Evolutionary conservation across 2,888 invertebrate species (phyloP), one percentile per base, ranked within the genome.

Genomic region (Colostygia pectinataria): DNA sequence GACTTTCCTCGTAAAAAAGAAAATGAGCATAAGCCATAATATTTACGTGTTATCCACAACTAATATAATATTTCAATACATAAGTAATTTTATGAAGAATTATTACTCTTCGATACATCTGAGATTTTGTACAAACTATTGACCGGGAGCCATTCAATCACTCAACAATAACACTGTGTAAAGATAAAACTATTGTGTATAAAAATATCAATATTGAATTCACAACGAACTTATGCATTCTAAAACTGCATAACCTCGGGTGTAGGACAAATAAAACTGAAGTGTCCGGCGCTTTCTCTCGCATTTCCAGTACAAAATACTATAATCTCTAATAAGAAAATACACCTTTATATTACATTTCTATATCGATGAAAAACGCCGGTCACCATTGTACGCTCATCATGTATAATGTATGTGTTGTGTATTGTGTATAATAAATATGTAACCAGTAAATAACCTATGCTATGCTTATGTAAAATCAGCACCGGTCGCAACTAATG

Each of bases 401-500:
- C 77, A 74, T 84, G 77, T 81, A 82, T 81, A 78, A 74, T 77
- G 77, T 78, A 77, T 77, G 78, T 84, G 81, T 54, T 57, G 57
- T 59, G 57, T 59, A 59, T 54, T 57, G 57, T 59, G 57, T 59
- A 59, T 59, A 57, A 55, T 57, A 59, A 53, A 59, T 55, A 80
- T 88, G 84, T 87, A 87, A 86, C 83, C 88, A 86, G 89, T 90
- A 90, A 88, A 89, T 89, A 90, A 87, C 80, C 86, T 89, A 89
- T 86, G 74, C 77, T 74, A 75, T 81, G 77, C 82, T 47, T 74
- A 68, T 80, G 74, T 85, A 85, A 87, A 57, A 89, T 80, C 82
- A 90, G 90, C 90, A 90, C 90, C 90, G 87, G 85, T 88, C 70
- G 88, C 87, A 88, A 88, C 87, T 80, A 84, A 88, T 83, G 88